Base-by-base conservation (phyloP, 2,113 vertebrate genomes). In the Trachemys scripta region DNA sequence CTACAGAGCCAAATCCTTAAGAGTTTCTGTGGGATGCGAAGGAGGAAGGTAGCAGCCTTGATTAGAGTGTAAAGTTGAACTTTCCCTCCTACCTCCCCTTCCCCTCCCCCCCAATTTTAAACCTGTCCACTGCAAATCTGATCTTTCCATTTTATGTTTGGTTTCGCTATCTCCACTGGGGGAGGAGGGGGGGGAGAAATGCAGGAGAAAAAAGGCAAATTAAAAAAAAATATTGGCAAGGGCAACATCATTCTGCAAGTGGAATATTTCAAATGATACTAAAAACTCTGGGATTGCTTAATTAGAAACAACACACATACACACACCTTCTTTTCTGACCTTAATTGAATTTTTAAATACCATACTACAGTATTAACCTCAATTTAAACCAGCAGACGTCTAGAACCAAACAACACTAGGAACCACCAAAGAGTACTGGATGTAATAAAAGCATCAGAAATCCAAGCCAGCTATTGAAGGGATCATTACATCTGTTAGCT, bases 1-100 rank as follows among this genome's bases (percentile, higher is more conserved):
- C 79, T 95, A 95, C 96, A 96, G 47, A 76, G 97, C 97, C 97
- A 96, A 97, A 97, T 95, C 95, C 96, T 93, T 82, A 2, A 82
- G 95, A 95, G 88, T 80, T 87, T 96, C 95, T 96, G 95, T 94
- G 95, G 95, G 16, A 57, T 65, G 69, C 2, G 49, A 47, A 72
- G 81, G 62, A 47, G 57, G 75, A 69, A 72, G 42, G 80, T 1
- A 65, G 59, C 84, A 45, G 47, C 85, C 80, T 22, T 49, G 72
- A 78, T 69, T 35, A 57, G 86, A 38, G 59, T 90, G 85, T 88
- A 88, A 72, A 72, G 7, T 1, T 38, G 89, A 82, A 10, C 25
- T 76, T 49, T 83, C 2, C 35, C 56, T 56, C 93, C 24, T 45
- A 11, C 10, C 45, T 16, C 7, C 53, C 13, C 10, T 65, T 65